phyloP scores from a whole-genome alignment of 2,113 vertebrate species.

The Nannospalax galili region DNA sequence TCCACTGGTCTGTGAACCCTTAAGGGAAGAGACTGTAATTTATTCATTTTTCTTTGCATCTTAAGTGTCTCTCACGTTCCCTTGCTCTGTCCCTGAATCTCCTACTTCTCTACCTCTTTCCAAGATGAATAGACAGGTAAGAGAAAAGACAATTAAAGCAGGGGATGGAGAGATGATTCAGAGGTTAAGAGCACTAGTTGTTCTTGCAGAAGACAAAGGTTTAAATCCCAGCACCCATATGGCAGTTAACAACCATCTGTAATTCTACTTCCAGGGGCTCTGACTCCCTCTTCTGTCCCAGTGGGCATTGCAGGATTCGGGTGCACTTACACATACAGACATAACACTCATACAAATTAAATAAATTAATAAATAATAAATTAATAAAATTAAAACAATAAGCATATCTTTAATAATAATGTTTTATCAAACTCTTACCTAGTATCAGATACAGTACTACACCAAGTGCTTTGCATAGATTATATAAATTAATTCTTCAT shows the following conservation, averaged over 20 bases:
- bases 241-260: too few relatives aligned
- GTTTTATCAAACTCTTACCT: neutral
- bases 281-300: too few relatives aligned
- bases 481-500: neutral
- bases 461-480: neutral
- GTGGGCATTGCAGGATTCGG: too few relatives aligned
- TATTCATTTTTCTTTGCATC: neutral
- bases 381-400: neutral
- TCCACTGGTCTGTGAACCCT: conserved; percentile 42
- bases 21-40: conserved; percentile 32
- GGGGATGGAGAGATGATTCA: too few relatives aligned
- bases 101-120: neutral
- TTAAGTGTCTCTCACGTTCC: neutral
- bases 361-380: too few relatives aligned
- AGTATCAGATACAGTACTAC: neutral
- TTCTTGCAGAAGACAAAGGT: too few relatives aligned
- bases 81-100: neutral
- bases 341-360: too few relatives aligned
- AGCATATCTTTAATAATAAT: neutral
- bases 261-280: too few relatives aligned
- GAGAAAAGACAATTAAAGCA: neutral
- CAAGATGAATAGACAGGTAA: neutral
- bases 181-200: too few relatives aligned
- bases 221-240: too few relatives aligned
- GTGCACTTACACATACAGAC: too few relatives aligned